A percentile compares a stretch with the other conserved stretches of the same genome.
Evolutionary conservation across 1,140 invertebrate genomes (phyloP).

Genomic region (Alviniconcha marisindica): DNA sequence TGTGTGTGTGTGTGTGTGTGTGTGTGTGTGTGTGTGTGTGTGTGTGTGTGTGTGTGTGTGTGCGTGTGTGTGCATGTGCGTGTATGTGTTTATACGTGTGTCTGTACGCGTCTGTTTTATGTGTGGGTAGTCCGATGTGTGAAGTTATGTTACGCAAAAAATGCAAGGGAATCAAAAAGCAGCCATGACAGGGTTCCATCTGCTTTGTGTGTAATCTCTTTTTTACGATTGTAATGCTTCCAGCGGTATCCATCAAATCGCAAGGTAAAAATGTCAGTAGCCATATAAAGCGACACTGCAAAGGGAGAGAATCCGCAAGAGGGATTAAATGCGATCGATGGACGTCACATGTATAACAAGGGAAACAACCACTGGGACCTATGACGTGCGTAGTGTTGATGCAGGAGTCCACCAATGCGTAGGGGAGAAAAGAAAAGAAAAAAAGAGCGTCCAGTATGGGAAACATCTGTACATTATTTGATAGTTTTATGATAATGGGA

Average conservation of each 20-base stretch:
- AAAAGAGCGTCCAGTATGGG: no score
- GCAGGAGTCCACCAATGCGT: no score
- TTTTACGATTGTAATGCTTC: neutral
- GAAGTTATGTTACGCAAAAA: neutral
- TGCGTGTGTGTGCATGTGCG: neutral
- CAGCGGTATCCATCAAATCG: neutral
- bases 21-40: constrained; percentile 33
- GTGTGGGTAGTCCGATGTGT: neutral
- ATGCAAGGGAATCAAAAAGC: neutral
- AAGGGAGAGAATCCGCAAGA: no score
- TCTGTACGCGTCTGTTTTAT: neutral
- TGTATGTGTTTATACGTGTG: neutral
- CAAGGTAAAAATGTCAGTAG: no score
- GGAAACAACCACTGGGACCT: no score
- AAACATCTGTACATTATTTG: no score
- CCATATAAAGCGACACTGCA: no score
- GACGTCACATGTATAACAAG: no score
- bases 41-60: constrained; percentile 18
- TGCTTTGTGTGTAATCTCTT: neutral
- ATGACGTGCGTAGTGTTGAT: no score
- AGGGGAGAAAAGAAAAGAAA: no score
- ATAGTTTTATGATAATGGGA: no score
- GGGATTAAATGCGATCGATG: no score
- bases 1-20: constrained; percentile 22
- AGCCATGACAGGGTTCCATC: neutral